A percentile compares a stretch with the other conserved stretches of the same genome.
Conservation (phyloP, 2,113 vertebrate genomes). For the Nanorana parkeri region DNA sequence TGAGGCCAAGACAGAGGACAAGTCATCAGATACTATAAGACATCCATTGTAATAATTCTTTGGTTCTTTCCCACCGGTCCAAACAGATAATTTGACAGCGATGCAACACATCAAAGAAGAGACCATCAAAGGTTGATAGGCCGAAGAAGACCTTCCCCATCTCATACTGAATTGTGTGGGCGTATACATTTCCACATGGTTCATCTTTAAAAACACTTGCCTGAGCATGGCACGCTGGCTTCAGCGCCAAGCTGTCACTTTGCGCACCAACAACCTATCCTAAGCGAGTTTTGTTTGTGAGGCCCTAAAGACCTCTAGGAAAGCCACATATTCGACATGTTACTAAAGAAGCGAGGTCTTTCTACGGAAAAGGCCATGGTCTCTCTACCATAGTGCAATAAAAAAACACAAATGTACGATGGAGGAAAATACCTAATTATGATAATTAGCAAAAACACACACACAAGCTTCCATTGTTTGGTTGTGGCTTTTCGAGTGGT, state of each 20-base stretch:
- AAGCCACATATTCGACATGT: background rate
- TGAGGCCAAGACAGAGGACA: no score
- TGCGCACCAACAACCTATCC: background rate
- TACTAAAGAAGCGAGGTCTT: background rate
- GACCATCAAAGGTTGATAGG: no score
- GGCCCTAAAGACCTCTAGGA: constrained; percentile 1
- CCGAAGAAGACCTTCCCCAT: no score
- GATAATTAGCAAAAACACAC: constrained; percentile 8
- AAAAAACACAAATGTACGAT: background rate
- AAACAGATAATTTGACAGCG: no score
- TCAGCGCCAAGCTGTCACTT: background rate
- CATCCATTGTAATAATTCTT: no score
- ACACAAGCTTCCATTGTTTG: background rate
- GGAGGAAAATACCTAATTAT: constrained; percentile 9
- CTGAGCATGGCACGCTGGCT: background rate
- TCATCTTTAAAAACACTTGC: background rate
- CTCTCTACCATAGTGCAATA: background rate
- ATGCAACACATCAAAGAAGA: no score
- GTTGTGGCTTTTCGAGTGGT: background rate
- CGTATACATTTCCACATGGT: background rate
- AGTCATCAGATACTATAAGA: no score
- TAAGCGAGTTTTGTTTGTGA: constrained; percentile 2
- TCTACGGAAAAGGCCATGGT: background rate
- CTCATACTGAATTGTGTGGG: background rate
- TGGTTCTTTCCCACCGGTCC: no score